Conservation (phyloP, 2,797 vertebrate species). For the Tragopan temminckii region DNA sequence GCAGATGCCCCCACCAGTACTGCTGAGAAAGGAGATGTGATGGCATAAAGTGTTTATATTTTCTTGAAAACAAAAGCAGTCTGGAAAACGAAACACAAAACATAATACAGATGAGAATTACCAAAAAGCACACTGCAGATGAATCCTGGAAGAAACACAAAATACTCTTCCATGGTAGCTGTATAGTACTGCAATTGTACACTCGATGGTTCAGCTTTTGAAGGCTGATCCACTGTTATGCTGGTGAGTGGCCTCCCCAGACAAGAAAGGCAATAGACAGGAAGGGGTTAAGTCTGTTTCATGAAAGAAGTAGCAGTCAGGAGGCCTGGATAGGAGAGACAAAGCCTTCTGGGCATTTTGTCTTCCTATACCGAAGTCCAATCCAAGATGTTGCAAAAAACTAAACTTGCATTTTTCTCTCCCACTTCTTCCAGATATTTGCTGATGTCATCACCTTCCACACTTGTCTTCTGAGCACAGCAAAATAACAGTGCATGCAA, state of each 20-base stretch:
- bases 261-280: background rate
- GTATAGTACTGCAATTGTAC: background rate
- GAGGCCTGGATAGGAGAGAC: background rate
- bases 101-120: constrained; percentile 25
- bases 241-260: fast-evolving
- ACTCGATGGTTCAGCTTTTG: background rate
- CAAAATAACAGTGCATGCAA: background rate
- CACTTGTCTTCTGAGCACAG: background rate
- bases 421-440: background rate
- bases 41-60: background rate
- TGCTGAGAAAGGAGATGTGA: background rate
- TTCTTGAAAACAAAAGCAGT: constrained; percentile 12
- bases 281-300: background rate
- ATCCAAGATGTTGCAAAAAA: background rate
- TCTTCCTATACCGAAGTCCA: background rate
- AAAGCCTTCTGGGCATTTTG: background rate
- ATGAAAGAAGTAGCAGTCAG: background rate
- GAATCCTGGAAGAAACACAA: background rate
- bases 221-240: background rate
- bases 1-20: background rate
- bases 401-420: background rate
- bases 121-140: background rate
- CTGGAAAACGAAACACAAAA: constrained; percentile 38
- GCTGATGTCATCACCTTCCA: background rate
- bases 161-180: background rate